Conservation (phyloP, 2,888 invertebrate genomes). For the Parochlus steinenii region DNA sequence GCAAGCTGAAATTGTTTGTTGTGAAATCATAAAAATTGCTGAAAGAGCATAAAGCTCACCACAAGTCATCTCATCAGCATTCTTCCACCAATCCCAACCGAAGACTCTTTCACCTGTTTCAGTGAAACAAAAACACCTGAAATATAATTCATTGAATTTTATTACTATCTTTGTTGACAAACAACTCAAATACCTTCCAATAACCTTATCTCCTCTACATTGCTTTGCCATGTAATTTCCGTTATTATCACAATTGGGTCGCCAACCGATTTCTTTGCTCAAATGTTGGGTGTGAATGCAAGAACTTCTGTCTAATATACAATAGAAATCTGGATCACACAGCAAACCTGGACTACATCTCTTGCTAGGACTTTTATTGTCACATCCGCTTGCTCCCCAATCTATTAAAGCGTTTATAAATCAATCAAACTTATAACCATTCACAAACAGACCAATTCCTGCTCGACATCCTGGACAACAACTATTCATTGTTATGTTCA, state of each 20-base stretch:
- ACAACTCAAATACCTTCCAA: conserved; percentile 33
- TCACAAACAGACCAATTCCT: conserved; percentile 15
- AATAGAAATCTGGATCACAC: conserved; percentile 16
- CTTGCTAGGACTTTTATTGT: not conserved
- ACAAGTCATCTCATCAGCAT: conserved; percentile 45
- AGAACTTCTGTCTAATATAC: conserved; percentile 12
- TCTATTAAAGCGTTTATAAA: conserved; percentile 2
- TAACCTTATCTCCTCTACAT: conserved; percentile 44
- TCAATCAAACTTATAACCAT: conserved; percentile 2
- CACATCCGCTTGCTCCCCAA: conserved; percentile 12
- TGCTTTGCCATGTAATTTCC: conserved; percentile 44
- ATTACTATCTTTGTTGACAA: not conserved
- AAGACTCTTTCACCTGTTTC: conserved; percentile 42
- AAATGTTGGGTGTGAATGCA: conserved; percentile 18
- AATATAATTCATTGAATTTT: conserved; percentile 11
- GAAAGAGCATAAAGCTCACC: conserved; percentile 30
- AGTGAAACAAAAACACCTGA: conserved; percentile 49
- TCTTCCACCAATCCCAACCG: conserved; percentile 43
- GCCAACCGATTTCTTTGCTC: conserved; percentile 17
- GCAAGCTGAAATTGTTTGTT: conserved; percentile 33
- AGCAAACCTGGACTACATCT: conserved; percentile 24
- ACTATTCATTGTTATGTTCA: conserved; percentile 15
- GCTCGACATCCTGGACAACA: conserved; percentile 33
- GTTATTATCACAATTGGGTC: conserved; percentile 37
- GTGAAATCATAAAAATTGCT: conserved; percentile 1